Evolutionary conservation across 2,888 invertebrate genomes (phyloP).

Genomic region (Leuctra nigra): DNA sequence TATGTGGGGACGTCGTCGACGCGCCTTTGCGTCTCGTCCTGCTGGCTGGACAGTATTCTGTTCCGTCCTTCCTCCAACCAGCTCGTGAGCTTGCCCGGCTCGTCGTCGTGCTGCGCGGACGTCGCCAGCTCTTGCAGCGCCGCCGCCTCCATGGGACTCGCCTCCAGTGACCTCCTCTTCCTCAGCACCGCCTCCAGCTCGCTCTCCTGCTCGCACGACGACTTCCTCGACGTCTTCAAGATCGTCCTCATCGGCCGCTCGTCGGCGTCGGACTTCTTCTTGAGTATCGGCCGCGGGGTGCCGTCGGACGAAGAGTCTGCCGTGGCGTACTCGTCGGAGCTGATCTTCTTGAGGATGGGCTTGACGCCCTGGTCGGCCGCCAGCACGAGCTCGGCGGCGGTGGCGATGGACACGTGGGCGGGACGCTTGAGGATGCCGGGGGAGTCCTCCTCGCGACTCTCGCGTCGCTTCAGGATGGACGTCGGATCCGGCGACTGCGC

Average conservation of each 20-base stretch:
- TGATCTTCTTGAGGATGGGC: constrained; percentile 75
- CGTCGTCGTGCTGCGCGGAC: not conserved
- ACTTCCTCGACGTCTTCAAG: constrained; percentile 63
- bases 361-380: constrained; percentile 42
- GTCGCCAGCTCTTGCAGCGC: constrained; percentile 1
- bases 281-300: constrained; percentile 62
- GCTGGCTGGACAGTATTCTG: no score
- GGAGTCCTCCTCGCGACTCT: constrained; percentile 50
- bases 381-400: constrained; percentile 42
- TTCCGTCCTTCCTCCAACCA: no score
- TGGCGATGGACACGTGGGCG: constrained; percentile 39
- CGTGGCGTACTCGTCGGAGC: constrained; percentile 54
- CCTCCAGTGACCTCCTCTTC: constrained; percentile 43
- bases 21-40: no score
- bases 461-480: constrained; percentile 62
- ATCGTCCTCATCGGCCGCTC: constrained; percentile 68
- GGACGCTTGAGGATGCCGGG: constrained; percentile 65
- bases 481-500: constrained; percentile 54
- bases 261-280: constrained; percentile 58
- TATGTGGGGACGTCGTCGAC: no score
- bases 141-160: constrained; percentile 17
- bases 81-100: not conserved
- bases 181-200: constrained; percentile 46
- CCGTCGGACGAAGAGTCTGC: constrained; percentile 27
- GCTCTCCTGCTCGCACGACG: constrained; percentile 47